Evolutionary conservation across 2,888 invertebrate genomes (phyloP).

Genomic region (Nemapogon koenigi): DNA sequence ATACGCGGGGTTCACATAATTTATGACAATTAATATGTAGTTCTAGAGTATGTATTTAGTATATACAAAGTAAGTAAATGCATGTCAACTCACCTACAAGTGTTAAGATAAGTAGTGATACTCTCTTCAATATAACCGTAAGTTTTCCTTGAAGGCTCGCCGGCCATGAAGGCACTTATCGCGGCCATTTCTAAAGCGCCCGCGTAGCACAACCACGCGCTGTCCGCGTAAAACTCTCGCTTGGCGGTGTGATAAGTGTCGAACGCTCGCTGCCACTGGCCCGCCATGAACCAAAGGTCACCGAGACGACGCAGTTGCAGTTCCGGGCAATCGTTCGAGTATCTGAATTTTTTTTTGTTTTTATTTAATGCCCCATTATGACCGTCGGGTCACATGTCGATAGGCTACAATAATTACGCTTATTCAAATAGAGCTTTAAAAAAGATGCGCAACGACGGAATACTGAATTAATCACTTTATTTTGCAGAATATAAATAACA

Average conservation of each 20-base stretch:
- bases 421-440: too few relatives aligned
- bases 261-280: slow-evolving; percentile 90
- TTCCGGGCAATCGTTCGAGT: slow-evolving; percentile 85
- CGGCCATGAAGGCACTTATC: slow-evolving; percentile 88
- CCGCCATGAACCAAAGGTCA: slow-evolving; percentile 96
- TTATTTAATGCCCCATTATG: too few relatives aligned
- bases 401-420: too few relatives aligned
- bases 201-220: slow-evolving; percentile 97
- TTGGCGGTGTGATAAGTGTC: slow-evolving; percentile 96
- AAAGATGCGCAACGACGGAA: too few relatives aligned
- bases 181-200: slow-evolving; percentile 97
- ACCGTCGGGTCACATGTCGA: too few relatives aligned
- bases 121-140: slow-evolving; percentile 95
- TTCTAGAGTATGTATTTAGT: not conserved
- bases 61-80: slow-evolving; percentile 8
- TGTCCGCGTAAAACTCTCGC: slow-evolving; percentile 94
- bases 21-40: not conserved
- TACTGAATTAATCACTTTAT: too few relatives aligned
- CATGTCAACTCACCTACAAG: slow-evolving; percentile 88
- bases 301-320: slow-evolving; percentile 91
- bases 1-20: not conserved
- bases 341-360: too few relatives aligned
- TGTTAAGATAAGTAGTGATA: slow-evolving; percentile 87
- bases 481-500: too few relatives aligned
- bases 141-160: slow-evolving; percentile 78